Evolutionary conservation across 1,140 invertebrate species (phyloP), one percentile per base, ranked within the genome.

Genomic region (Branchinecta lynchi): DNA sequence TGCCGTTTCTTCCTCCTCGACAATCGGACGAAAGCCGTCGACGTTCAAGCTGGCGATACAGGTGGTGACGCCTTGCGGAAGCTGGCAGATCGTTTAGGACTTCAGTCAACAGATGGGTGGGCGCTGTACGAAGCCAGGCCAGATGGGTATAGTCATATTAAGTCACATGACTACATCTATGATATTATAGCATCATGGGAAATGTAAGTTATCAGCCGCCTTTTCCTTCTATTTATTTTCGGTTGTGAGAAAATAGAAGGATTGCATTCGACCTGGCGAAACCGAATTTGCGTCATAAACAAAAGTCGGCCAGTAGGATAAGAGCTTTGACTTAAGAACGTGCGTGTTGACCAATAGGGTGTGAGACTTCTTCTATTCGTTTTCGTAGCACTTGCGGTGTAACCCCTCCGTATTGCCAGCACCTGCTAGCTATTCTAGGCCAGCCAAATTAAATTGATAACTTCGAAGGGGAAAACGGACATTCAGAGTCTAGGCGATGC

Each of bases 1-100:
- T 96, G 92, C 76, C 84, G 93, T 65, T 93, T 98, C 79, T 95
- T 94, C 81, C 95, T 97, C 79, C 82, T 96, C 75, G 93, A 97
- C 79, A 92, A 93, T 0, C 84, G 93, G 68, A 96, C 92, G 0
- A 96, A 96, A 79, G 93, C 93, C 0, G 92, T 97, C 46, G 93
- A 95, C 77, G 88, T 96, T 12, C 90, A 95, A 82, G 32, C 44
- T 68, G 10, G 12, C 44, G 93, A 96, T 75, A 96, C 93, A 6
- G 93, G 92, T 0, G 85, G 86, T 7, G 92, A 96, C 76, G 92
- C 93, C 0, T 87, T 93, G 9, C 84, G 86, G 7, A 90, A 92
- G 74, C 81, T 98, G 15, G 91, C 92, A 0, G 90, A 93, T 76
- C 90, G 94, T 77, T 84, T 96, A 65, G 89, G 89, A 44, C 82